phyloP scores from a whole-genome alignment of 64 coral and sea anemone genomes.

The Trachythela sp. region DNA sequence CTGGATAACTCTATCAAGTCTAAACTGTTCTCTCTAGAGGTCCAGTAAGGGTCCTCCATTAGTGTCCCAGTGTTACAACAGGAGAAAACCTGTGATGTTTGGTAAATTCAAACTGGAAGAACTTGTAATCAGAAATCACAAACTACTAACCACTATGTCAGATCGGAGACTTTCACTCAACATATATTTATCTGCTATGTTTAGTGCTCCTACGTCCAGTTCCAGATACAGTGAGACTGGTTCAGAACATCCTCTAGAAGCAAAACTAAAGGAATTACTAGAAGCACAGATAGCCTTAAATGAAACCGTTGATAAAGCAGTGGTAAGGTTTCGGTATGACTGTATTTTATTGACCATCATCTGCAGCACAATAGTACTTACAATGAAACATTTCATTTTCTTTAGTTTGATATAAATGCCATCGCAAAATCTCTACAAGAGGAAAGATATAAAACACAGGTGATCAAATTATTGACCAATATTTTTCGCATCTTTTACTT shows the following conservation, averaged over 20 bases:
- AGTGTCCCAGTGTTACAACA: too few species aligned
- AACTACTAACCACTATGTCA: too few species aligned
- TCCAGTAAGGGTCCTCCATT: too few species aligned
- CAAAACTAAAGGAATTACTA: not conserved
- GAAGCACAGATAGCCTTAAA: not conserved
- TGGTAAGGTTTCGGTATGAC: not conserved
- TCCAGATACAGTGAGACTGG: not conserved
- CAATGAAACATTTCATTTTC: not conserved
- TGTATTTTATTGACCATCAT: not conserved
- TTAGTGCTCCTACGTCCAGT: not conserved
- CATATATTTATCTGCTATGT: too few species aligned
- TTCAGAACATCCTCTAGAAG: not conserved
- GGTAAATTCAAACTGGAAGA: too few species aligned
- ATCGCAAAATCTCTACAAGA: not conserved
- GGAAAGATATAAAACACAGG: not conserved
- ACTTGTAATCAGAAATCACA: too few species aligned
- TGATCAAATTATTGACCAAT: not conserved
- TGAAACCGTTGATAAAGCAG: not conserved
- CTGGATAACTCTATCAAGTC: too few species aligned
- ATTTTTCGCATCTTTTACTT: not conserved
- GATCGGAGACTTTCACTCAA: too few species aligned
- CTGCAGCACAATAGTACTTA: not conserved
- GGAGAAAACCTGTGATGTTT: too few species aligned
- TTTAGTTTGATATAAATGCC: not conserved
- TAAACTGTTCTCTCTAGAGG: too few species aligned